These are phyloP conservation scores for Microtus ochrogaster DNA, from an alignment of 2,113 vertebrate species.

Conservation along the genomic window DNA sequence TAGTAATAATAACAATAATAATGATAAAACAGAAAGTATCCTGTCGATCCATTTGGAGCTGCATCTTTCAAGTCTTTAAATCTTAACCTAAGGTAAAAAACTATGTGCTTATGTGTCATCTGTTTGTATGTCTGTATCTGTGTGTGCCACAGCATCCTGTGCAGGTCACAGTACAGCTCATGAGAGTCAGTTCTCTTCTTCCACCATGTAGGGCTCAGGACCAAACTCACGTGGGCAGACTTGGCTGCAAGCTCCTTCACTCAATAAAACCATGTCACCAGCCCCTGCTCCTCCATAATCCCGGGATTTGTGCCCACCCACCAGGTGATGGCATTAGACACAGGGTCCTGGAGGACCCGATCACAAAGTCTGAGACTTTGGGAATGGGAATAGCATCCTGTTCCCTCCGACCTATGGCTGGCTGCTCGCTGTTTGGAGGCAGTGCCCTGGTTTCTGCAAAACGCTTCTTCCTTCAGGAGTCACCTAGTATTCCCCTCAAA, in stretches of 20 bases:
- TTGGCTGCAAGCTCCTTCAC: not conserved
- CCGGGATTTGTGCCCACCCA: not conserved
- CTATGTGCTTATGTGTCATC: not conserved
- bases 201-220: not conserved
- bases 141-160: not conserved
- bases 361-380: not conserved
- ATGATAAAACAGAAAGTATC: not conserved
- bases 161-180: not conserved
- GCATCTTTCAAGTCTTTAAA: not conserved
- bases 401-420: not conserved
- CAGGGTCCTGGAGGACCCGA: not conserved
- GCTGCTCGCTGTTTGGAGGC: rapidly evolving
- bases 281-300: not conserved
- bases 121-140: not conserved
- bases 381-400: not conserved
- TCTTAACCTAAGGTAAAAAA: too few species aligned
- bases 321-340: not conserved
- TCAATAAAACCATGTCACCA: not conserved
- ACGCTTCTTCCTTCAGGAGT: not conserved
- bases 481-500: not conserved
- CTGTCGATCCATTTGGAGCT: not conserved
- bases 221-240: not conserved
- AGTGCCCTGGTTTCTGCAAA: not conserved
- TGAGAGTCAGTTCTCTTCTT: not conserved
- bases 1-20: not conserved